These are phyloP conservation scores for Himalopsyche kuldschensis DNA, from an alignment of 2,888 invertebrate genomes.

Conservation along the genomic window DNA sequence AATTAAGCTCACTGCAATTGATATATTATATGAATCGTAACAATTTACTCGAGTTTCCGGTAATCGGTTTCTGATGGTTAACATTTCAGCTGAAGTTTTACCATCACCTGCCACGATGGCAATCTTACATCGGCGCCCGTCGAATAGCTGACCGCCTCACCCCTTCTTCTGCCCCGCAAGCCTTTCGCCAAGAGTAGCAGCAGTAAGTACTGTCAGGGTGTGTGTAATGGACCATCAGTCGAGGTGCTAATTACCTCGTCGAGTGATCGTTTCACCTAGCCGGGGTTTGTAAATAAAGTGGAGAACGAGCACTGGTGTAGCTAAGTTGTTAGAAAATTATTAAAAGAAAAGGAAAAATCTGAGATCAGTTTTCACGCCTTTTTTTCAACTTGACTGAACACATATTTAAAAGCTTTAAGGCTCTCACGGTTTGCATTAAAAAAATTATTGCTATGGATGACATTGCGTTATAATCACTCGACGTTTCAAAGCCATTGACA, in stretches of 20 bases:
- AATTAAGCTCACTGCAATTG: too few relatives aligned
- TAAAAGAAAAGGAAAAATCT: background rate
- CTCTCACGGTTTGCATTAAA: too few relatives aligned
- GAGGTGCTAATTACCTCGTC: conserved; percentile 20
- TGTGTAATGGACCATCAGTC: conserved; percentile 18
- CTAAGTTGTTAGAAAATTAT: background rate
- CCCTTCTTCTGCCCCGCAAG: background rate
- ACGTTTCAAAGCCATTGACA: too few relatives aligned
- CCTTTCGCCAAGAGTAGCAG: background rate
- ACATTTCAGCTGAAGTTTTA: background rate
- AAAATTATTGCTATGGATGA: too few relatives aligned
- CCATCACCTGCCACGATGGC: background rate
- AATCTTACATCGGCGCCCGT: background rate
- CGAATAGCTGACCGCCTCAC: background rate
- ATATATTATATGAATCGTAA: background rate
- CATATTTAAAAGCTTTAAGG: too few relatives aligned
- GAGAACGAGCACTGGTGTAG: background rate
- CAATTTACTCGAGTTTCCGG: background rate
- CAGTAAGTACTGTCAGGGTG: background rate
- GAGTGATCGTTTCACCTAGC: background rate
- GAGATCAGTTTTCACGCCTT: too few relatives aligned
- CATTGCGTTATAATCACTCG: too few relatives aligned
- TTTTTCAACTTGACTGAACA: too few relatives aligned
- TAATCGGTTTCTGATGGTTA: background rate
- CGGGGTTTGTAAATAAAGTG: background rate